Evolutionary conservation across 2,888 invertebrate species (phyloP).

Genomic region (Sturmia bella): DNA sequence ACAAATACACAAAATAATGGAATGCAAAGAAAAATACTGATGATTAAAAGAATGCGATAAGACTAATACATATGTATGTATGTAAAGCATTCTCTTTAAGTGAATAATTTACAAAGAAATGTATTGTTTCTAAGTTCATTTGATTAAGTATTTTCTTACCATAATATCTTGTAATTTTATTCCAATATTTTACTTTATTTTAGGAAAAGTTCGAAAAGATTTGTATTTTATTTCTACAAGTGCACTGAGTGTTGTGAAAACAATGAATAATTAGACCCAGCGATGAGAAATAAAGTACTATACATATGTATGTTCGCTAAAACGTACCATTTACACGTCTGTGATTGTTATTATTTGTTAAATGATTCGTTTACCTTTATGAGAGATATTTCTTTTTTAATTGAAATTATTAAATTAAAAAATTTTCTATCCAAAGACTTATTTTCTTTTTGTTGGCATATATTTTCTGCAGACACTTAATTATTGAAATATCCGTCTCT

Average conservation of each 20-base stretch:
- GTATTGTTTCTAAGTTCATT: background rate
- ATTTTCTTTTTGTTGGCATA: too few relatives aligned
- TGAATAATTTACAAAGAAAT: background rate
- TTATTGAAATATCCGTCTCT: too few relatives aligned
- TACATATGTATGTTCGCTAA: too few relatives aligned
- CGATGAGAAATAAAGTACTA: constrained; percentile 26
- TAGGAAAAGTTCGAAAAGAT: constrained; percentile 20
- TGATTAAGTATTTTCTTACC: constrained; percentile 19
- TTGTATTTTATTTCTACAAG: constrained; percentile 59
- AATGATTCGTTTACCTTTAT: too few relatives aligned
- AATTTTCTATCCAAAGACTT: too few relatives aligned
- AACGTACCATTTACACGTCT: too few relatives aligned
- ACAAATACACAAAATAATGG: constrained; percentile 43
- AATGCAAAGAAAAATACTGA: constrained; percentile 6
- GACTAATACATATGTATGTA: constrained; percentile 1
- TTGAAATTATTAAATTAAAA: too few relatives aligned
- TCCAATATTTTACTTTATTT: background rate
- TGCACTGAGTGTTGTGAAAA: constrained; percentile 49
- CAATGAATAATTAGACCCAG: constrained; percentile 31
- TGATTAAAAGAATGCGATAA: constrained; percentile 60
- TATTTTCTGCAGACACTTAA: too few relatives aligned
- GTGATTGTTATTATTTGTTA: too few relatives aligned
- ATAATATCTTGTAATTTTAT: constrained; percentile 22
- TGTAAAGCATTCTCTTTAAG: background rate
- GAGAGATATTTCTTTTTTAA: too few relatives aligned